phyloP scores from a whole-genome alignment of 2,888 invertebrate species.

The Tethea ocularis region DNA sequence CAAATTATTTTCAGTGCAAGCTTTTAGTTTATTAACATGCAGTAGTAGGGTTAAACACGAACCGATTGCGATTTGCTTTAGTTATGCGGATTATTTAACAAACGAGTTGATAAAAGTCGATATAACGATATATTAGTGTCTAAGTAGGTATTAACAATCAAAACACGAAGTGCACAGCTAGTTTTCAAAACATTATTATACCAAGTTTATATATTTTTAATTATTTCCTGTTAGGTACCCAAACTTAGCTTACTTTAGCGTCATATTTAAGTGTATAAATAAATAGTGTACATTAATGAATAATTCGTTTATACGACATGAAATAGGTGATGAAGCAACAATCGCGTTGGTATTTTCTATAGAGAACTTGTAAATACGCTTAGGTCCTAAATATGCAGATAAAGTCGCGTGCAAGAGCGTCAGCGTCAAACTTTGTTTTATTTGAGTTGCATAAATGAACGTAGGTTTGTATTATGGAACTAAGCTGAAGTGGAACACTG shows the following conservation, averaged over 20 bases:
- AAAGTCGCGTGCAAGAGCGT: constrained; percentile 44
- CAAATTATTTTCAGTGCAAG: constrained; percentile 26
- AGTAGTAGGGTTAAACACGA: too few relatives aligned
- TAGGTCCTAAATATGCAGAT: constrained; percentile 40
- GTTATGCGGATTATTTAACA: too few relatives aligned
- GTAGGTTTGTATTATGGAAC: constrained; percentile 37
- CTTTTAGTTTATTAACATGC: neutral
- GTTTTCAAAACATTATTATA: constrained; percentile 14
- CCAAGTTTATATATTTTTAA: too few relatives aligned
- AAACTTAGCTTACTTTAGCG: too few relatives aligned
- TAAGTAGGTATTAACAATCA: neutral
- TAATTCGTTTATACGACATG: too few relatives aligned
- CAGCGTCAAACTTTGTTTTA: constrained; percentile 54
- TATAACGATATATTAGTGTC: too few relatives aligned
- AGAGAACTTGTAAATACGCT: constrained; percentile 37
- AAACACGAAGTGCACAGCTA: neutral
- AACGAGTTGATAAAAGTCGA: too few relatives aligned
- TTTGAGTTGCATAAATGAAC: constrained; percentile 53
- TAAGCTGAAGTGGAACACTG: constrained; percentile 32
- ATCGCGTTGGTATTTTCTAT: constrained; percentile 32
- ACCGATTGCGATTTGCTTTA: too few relatives aligned
- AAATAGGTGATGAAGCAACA: constrained; percentile 21
- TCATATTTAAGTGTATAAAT: too few relatives aligned
- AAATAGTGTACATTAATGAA: too few relatives aligned
- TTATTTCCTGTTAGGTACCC: too few relatives aligned